phyloP scores from a whole-genome alignment of 2,888 invertebrate genomes.

The Caenorhabditis uteleia region DNA sequence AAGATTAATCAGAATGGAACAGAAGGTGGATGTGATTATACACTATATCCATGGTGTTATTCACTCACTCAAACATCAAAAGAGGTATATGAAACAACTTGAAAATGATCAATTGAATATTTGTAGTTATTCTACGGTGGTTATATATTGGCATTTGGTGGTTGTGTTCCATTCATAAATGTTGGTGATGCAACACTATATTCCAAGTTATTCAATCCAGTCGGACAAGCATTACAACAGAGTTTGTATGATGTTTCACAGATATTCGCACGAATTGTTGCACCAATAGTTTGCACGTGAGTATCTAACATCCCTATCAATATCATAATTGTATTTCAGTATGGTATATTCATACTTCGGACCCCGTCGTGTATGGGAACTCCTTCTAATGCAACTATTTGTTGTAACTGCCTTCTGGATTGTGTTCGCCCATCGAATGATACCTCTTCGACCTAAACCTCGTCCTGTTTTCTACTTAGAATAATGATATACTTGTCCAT shows the following conservation, averaged over 20 bases:
- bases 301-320: neutral
- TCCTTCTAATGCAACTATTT: constrained; percentile 18
- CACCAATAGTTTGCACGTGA: constrained; percentile 29
- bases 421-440: constrained; percentile 26
- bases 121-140: constrained; percentile 26
- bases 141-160: constrained; percentile 24
- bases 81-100: constrained; percentile 4
- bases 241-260: constrained; percentile 27
- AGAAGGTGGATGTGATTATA: constrained; percentile 24
- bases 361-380: constrained; percentile 28
- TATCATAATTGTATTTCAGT: constrained; percentile 6
- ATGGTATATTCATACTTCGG: constrained; percentile 30
- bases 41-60: constrained; percentile 16
- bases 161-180: constrained; percentile 28
- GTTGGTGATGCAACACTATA: constrained; percentile 30
- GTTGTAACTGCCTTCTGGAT: constrained; percentile 28
- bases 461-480: constrained; percentile 34
- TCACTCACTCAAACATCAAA: constrained; percentile 10
- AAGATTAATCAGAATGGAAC: constrained; percentile 13
- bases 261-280: constrained; percentile 26
- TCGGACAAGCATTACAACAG: constrained; percentile 27
- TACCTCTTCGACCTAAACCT: constrained; percentile 29
- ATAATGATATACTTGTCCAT: no score
- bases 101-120: constrained; percentile 16
- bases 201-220: constrained; percentile 30